Percentiles rank a stretch among this genome's conserved stretches.
phyloP scores from a whole-genome alignment of 2,797 vertebrate genomes.

The Clangula hyemalis region DNA sequence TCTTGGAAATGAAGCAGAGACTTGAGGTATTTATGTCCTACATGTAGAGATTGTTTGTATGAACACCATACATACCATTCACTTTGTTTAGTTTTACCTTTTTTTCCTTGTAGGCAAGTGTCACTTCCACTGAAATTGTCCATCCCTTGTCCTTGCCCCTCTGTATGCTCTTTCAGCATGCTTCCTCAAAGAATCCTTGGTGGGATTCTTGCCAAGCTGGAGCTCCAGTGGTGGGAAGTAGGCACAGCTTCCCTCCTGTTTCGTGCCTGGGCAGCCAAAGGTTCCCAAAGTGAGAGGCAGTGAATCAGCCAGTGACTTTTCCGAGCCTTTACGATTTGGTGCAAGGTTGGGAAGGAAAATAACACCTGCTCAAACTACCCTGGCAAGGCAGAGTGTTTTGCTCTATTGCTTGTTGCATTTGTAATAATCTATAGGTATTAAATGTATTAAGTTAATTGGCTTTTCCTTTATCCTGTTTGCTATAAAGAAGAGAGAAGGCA shows the following conservation, averaged over 20 bases:
- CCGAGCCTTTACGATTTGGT: background rate
- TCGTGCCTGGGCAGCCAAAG: background rate
- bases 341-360: background rate
- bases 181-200: background rate
- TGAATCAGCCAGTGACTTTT: background rate
- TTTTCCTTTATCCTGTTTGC: background rate
- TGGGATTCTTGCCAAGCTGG: background rate
- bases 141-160: background rate
- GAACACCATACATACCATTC: background rate
- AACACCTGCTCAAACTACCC: background rate
- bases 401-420: background rate
- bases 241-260: background rate
- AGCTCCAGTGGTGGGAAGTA: background rate
- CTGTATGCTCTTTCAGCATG: background rate
- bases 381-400: background rate
- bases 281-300: background rate
- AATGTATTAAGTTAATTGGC: background rate
- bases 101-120: background rate
- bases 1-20: background rate
- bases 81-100: background rate
- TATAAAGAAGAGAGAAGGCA: background rate
- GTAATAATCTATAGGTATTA: background rate
- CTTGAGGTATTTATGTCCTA: background rate
- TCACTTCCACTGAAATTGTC: background rate
- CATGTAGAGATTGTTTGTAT: background rate